Evolutionary conservation across 2,797 vertebrate species (phyloP).

Genomic region (Sebastes hubbsi): DNA sequence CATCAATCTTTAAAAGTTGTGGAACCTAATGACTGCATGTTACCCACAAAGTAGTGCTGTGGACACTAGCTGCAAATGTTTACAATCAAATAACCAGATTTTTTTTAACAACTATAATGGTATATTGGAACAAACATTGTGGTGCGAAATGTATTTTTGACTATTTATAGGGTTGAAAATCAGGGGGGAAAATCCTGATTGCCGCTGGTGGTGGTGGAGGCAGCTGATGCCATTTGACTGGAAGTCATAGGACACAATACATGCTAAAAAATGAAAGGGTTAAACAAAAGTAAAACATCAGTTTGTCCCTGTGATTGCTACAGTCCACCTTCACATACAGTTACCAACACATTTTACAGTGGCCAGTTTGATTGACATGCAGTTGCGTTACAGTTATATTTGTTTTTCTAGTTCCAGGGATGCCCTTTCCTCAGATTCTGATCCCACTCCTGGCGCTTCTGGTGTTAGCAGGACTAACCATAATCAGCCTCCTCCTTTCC

Average conservation of each 20-base stretch:
- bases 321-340: neutral
- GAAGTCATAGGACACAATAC: neutral
- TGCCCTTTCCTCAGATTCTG: conserved; percentile 37
- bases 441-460: conserved; percentile 48
- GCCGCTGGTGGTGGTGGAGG: neutral
- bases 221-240: conserved; percentile 7
- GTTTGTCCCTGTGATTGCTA: neutral
- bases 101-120: neutral
- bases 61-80: too few relatives aligned
- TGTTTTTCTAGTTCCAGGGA: conserved; percentile 30
- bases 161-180: neutral
- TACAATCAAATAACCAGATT: too few relatives aligned
- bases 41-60: neutral
- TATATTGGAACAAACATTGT: neutral
- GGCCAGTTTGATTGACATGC: neutral
- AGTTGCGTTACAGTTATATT: conserved; percentile 2
- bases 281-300: neutral
- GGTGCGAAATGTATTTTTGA: neutral
- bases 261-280: neutral
- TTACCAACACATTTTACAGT: neutral
- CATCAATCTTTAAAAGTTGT: neutral
- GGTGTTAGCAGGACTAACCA: conserved; percentile 29
- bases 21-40: neutral
- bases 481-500: conserved; percentile 51
- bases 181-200: neutral